Conservation (phyloP, 2,797 vertebrate species). For the Austrolebias charrua region DNA sequence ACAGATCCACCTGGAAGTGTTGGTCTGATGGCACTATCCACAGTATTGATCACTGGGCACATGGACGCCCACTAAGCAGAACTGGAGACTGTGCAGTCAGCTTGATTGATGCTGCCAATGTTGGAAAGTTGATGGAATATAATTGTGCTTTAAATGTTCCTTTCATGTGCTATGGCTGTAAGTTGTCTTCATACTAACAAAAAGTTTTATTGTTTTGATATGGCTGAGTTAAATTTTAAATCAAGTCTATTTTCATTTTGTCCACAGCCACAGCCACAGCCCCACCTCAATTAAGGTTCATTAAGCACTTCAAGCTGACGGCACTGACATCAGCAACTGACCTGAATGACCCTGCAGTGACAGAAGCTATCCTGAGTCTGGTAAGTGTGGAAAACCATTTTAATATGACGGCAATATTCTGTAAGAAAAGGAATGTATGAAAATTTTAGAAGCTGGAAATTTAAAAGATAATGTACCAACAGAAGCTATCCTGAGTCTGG, state of each 20-base stretch:
- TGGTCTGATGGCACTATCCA: not conserved
- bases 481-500: slow-evolving; percentile 8
- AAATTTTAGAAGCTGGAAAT: not conserved
- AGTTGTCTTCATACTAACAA: slow-evolving; percentile 4
- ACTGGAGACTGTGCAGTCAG: slow-evolving; percentile 2
- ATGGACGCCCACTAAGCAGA: accelerated
- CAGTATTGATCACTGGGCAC: slow-evolving; percentile 22
- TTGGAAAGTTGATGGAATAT: not conserved
- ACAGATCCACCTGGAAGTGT: not conserved
- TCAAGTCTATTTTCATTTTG: not conserved
- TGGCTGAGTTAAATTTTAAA: not conserved
- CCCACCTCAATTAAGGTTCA: not conserved
- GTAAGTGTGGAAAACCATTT: not conserved
- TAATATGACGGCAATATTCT: too few species aligned
- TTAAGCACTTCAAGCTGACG: not conserved
- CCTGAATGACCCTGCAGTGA: slow-evolving; percentile 24
- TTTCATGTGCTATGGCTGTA: slow-evolving; percentile 29
- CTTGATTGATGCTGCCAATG: not conserved
- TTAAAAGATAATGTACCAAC: not conserved
- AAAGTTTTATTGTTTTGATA: too few species aligned
- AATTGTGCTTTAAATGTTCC: accelerated
- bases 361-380: slow-evolving; percentile 2
- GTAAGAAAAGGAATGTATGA: not conserved
- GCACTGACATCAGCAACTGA: not conserved
- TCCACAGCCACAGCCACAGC: slow-evolving; percentile 3